Percentiles rank a stretch among this genome's conserved stretches.
Evolutionary conservation across 2,797 vertebrate species (phyloP).

Genomic region (Siniperca scherzeri): DNA sequence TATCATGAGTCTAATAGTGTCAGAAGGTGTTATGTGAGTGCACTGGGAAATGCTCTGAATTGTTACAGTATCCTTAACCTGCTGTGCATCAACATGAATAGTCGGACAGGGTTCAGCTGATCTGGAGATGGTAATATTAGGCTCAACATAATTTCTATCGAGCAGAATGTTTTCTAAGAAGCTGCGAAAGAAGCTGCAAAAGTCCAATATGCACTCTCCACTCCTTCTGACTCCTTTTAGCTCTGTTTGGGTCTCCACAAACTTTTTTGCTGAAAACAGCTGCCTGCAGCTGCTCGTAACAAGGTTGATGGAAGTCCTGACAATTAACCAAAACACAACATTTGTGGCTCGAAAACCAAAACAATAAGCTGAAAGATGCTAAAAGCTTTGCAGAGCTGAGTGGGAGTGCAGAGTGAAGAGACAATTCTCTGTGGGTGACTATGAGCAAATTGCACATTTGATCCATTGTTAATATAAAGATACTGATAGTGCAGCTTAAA

Average conservation of each 20-base stretch:
- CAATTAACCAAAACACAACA: background rate
- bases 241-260: background rate
- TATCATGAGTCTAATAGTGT: background rate
- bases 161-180: background rate
- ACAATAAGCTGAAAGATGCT: background rate
- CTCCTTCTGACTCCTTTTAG: too few relatives aligned
- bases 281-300: background rate
- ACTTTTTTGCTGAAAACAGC: background rate
- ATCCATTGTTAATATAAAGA: background rate
- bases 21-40: background rate
- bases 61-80: slow-evolving; percentile 19
- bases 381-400: background rate
- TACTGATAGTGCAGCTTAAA: slow-evolving; percentile 5
- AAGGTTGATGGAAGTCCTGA: background rate
- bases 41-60: slow-evolving; percentile 1
- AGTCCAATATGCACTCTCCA: too few relatives aligned
- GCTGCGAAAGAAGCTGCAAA: background rate
- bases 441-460: background rate
- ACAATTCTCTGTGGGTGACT: background rate
- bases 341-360: background rate
- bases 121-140: background rate
- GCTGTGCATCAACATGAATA: background rate
- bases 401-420: background rate
- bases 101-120: background rate
- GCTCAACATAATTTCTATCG: background rate